Conservation (phyloP, 2,113 vertebrate genomes). For the Oxyruncus cristatus region DNA sequence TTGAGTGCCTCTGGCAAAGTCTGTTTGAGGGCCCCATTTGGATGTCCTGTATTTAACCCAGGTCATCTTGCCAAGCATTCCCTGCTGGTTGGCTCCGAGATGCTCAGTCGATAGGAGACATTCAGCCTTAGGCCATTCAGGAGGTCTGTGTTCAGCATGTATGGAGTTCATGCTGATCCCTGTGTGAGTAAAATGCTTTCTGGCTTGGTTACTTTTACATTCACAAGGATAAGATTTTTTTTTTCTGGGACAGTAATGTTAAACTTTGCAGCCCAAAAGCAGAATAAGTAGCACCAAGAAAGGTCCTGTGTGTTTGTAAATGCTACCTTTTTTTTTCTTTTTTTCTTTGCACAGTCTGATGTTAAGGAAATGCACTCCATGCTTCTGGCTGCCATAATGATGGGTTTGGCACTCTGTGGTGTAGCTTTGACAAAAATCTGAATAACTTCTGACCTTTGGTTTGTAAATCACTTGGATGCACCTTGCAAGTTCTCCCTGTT, state of each 20-base stretch:
- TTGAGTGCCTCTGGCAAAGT: background rate
- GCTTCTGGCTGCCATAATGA: background rate
- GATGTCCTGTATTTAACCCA: background rate
- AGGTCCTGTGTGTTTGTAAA: background rate
- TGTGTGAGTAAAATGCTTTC: background rate
- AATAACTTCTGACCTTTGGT: background rate
- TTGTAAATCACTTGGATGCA: background rate
- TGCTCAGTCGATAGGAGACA: background rate
- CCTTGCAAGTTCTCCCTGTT: background rate
- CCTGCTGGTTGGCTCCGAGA: background rate
- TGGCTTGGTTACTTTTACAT: background rate
- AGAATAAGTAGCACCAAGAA: background rate
- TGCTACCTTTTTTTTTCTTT: background rate
- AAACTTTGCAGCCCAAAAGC: background rate
- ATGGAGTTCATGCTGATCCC: background rate
- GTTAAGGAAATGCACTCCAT: background rate
- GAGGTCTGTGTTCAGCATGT: fast-evolving
- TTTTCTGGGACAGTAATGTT: background rate
- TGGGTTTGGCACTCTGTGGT: background rate
- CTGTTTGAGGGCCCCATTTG: background rate
- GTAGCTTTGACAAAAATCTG: background rate
- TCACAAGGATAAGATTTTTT: background rate
- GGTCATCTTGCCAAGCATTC: background rate
- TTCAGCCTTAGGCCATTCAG: background rate
- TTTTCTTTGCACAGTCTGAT: background rate